Percentiles rank a stretch among this genome's conserved stretches.
Evolutionary conservation across 2,113 vertebrate species (phyloP).

Genomic region (Epinephelus moara): DNA sequence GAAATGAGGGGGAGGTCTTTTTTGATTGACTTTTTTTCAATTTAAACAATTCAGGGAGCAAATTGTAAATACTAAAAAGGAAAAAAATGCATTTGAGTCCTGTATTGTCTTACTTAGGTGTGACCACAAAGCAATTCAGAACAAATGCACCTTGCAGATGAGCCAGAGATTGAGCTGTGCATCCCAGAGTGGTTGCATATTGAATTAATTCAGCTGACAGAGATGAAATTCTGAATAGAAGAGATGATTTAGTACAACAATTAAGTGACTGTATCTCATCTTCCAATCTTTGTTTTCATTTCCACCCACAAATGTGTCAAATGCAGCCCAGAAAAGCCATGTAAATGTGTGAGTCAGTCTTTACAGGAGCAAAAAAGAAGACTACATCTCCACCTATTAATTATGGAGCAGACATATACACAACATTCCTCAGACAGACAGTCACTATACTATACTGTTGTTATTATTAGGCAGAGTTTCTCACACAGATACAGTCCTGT

Average conservation of each 20-base stretch:
- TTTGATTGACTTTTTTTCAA: neutral
- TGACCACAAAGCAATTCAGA: neutral
- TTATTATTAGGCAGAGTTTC: conserved; percentile 1
- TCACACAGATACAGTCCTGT: conserved; percentile 4
- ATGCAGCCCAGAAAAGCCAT: neutral
- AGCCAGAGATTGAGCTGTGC: neutral
- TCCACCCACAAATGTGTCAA: neutral
- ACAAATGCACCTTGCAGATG: conserved; percentile 1
- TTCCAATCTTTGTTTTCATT: neutral
- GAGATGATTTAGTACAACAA: conserved; percentile 6
- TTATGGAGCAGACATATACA: conserved; percentile 46
- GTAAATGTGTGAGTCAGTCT: conserved; percentile 19
- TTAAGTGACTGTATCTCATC: neutral
- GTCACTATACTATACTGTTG: neutral
- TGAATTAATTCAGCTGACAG: neutral
- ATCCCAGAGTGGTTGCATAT: neutral
- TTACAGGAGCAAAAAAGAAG: conserved; percentile 9
- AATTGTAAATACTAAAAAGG: neutral
- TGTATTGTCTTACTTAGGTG: neutral
- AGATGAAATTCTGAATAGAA: neutral
- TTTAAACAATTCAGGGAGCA: neutral
- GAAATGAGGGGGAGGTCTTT: neutral
- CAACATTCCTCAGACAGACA: conserved; percentile 28
- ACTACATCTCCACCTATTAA: conserved; percentile 17
- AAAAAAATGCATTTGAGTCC: neutral